Evolutionary conservation across 2,888 invertebrate genomes (phyloP).

Genomic region (Brachyptera risi): DNA sequence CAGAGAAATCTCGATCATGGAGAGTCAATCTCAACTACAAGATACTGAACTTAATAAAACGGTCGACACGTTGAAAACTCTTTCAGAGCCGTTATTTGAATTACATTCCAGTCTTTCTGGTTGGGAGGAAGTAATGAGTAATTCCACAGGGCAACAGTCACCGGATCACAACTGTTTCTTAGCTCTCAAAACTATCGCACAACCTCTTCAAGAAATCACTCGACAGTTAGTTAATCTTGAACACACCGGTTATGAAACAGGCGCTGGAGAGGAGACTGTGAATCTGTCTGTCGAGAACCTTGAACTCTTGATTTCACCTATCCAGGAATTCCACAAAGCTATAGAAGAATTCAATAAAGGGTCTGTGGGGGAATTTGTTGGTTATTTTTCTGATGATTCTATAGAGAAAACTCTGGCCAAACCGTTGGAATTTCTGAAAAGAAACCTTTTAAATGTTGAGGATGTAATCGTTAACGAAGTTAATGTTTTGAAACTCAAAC

Average conservation of each 20-base stretch:
- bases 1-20: not conserved
- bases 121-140: not conserved
- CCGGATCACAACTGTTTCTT: no score
- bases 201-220: constrained; percentile 16
- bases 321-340: constrained; percentile 39
- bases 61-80: not conserved
- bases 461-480: not conserved
- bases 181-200: constrained; percentile 22
- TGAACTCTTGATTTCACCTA: constrained; percentile 37
- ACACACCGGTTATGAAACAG: not conserved
- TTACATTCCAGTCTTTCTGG: not conserved
- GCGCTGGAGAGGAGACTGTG: not conserved
- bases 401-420: constrained; percentile 21
- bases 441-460: not conserved
- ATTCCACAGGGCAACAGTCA: not conserved
- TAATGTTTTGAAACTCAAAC: not conserved
- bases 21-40: not conserved
- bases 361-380: constrained; percentile 11
- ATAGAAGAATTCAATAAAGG: constrained; percentile 34
- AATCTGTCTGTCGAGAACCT: constrained; percentile 35
- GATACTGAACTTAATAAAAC: no score
- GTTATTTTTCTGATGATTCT: constrained; percentile 20
- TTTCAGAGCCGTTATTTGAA: constrained; percentile 19
- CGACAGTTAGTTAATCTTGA: constrained; percentile 18
- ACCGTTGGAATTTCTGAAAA: constrained; percentile 31